phyloP scores from a whole-genome alignment of 2,797 vertebrate genomes.

The Myiothlypis chrysogaster region DNA sequence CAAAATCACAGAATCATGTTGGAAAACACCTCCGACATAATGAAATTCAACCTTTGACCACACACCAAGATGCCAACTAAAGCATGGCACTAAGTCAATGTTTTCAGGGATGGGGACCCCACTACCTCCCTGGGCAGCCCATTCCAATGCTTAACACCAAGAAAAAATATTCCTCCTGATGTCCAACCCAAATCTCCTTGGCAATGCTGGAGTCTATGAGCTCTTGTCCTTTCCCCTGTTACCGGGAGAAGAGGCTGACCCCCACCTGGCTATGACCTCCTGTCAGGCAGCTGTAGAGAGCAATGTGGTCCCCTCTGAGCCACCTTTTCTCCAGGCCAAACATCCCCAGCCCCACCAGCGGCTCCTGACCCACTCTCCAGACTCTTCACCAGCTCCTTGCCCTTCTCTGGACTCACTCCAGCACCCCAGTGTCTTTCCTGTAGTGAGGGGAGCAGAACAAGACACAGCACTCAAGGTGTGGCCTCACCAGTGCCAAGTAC shows the following conservation, averaged over 20 bases:
- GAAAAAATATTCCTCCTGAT: neutral
- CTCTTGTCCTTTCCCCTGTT: neutral
- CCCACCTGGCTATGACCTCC: too few species aligned
- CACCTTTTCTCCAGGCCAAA: neutral
- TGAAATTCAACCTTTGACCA: neutral
- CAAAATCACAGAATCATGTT: neutral
- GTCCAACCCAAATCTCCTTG: neutral
- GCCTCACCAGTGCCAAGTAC: neutral
- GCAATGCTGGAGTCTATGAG: neutral
- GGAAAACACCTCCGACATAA: neutral
- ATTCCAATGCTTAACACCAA: neutral
- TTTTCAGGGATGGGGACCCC: neutral
- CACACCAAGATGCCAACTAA: neutral
- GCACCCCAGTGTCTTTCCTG: neutral
- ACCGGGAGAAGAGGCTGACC: neutral
- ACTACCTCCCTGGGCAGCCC: neutral
- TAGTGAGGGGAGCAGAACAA: neutral
- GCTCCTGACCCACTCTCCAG: neutral
- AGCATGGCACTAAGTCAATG: fast-evolving
- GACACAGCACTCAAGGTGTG: neutral
- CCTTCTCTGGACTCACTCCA: neutral
- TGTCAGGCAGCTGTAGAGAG: neutral
- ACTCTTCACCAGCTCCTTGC: neutral
- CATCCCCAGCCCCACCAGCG: neutral
- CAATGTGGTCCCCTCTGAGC: fast-evolving